Conservation (phyloP, 2,113 vertebrate species). For the Crotalus tigris region DNA sequence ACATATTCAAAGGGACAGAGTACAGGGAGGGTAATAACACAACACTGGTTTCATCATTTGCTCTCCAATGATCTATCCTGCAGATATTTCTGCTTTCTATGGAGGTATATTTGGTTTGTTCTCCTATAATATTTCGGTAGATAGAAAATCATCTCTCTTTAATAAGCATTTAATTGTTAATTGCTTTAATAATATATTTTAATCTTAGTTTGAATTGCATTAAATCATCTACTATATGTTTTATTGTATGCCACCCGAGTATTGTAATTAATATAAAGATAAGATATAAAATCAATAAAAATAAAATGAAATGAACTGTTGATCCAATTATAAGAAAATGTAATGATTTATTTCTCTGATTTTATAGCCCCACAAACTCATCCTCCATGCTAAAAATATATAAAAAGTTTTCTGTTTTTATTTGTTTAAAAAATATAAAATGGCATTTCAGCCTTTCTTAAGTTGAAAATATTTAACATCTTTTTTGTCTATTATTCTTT, state of each 20-base stretch:
- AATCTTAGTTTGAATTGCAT: neutral
- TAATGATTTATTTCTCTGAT: neutral
- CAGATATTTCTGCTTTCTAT: neutral
- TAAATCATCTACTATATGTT: neutral
- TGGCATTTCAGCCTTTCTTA: too few relatives aligned
- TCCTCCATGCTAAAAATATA: neutral
- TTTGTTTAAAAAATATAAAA: too few relatives aligned
- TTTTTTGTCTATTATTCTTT: too few relatives aligned
- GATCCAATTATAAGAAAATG: neutral
- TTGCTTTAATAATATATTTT: neutral
- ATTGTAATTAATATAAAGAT: neutral
- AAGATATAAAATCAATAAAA: too few relatives aligned
- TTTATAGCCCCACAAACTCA: neutral
- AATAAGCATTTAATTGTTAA: neutral
- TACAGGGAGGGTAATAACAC: neutral
- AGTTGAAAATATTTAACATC: too few relatives aligned
- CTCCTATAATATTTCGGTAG: neutral
- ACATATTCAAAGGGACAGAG: neutral
- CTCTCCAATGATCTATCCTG: neutral
- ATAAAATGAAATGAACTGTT: neutral
- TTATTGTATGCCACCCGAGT: neutral
- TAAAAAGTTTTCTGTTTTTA: too few relatives aligned
- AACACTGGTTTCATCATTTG: neutral
- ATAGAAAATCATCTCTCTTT: neutral
- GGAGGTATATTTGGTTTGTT: neutral